Conservation (phyloP, 2,888 invertebrate genomes). For the Eristalinus aeneus region DNA sequence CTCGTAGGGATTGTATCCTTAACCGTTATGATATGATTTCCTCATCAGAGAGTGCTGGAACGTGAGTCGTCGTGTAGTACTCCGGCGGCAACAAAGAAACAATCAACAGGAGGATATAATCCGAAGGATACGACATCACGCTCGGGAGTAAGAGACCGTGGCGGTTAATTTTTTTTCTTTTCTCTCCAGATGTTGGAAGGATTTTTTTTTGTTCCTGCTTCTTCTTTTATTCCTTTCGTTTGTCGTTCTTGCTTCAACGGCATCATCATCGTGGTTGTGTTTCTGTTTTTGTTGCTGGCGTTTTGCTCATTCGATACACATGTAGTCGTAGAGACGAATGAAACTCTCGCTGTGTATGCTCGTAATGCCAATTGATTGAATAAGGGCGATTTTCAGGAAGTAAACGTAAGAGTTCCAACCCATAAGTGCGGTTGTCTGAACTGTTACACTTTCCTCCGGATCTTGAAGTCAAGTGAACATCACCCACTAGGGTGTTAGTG, state of each 20-base stretch:
- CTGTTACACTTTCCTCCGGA: conserved; percentile 69
- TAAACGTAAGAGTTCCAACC: conserved; percentile 64
- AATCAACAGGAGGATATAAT: conserved; percentile 71
- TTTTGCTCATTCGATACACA: conserved; percentile 42
- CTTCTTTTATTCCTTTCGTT: conserved; percentile 2
- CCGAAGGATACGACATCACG: conserved; percentile 63
- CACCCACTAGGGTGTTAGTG: conserved; percentile 10
- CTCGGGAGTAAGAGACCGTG: conserved; percentile 53
- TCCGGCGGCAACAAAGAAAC: conserved; percentile 67
- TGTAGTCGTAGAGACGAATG: conserved; percentile 34
- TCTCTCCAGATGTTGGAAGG: conserved; percentile 48
- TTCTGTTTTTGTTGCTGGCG: conserved; percentile 2
- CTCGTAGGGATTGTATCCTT: conserved; percentile 69
- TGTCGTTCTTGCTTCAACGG: neutral
- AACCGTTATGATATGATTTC: conserved; percentile 71
- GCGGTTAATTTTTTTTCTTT: conserved; percentile 51
- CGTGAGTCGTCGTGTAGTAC: conserved; percentile 67
- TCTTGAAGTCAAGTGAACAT: conserved; percentile 69
- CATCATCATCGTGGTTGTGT: neutral
- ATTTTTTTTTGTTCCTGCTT: conserved; percentile 2
- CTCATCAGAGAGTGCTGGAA: conserved; percentile 68
- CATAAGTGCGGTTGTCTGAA: conserved; percentile 70
- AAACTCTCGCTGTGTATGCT: conserved; percentile 43
- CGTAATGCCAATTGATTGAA: conserved; percentile 69
- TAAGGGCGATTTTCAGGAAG: conserved; percentile 69